Evolutionary conservation across 2,797 vertebrate genomes (phyloP), one percentile per base, ranked within the genome.

Genomic region (Molossus alvarezi): DNA sequence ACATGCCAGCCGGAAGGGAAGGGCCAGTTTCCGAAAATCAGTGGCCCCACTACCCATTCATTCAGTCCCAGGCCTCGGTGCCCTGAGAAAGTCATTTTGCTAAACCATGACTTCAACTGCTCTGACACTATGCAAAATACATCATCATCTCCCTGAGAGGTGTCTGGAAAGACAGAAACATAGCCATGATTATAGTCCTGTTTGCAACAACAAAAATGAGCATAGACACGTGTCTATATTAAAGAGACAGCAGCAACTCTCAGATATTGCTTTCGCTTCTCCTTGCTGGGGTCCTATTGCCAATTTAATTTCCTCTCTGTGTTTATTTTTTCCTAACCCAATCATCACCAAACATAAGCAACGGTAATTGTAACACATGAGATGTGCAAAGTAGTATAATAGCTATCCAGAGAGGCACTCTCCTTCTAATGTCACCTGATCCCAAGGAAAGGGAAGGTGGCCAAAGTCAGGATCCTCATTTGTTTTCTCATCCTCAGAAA

Each of bases 271-370:
- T 84, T 84, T 79, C 72, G 67, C 51, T 90, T 96, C 71, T 83
- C 53, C 75, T 94, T 85, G 67, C 69, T 82, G 25, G 55, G 64
- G 69, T 89, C 51, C 80, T 62, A 71, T 69, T 96, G 88, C 91
- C 84, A 90, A 91, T 73, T 90, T 86, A 88, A 95, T 96, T 94
- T 97, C 73, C 76, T 82, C 83, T 91, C 65, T 90, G 90, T 83
- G n/a, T 90, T 97, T 95, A 81, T 94, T 72, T 95, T 95, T 82
- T 93, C 90, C 93, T 90, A 91, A 90, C 55, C 92, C 62, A 94
- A 79, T 96, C 91, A 90, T 51, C 81, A 93, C 58, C 90, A 96
- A 95, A 85, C 69, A 85, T 51, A 90, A 91, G 67, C 77, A 91
- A 60, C 23, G 84, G 72, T 76, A 79, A 92, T 79, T 33, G 45